Base-by-base conservation (phyloP, 2,113 vertebrate species). In the Oryzias javanicus region DNA sequence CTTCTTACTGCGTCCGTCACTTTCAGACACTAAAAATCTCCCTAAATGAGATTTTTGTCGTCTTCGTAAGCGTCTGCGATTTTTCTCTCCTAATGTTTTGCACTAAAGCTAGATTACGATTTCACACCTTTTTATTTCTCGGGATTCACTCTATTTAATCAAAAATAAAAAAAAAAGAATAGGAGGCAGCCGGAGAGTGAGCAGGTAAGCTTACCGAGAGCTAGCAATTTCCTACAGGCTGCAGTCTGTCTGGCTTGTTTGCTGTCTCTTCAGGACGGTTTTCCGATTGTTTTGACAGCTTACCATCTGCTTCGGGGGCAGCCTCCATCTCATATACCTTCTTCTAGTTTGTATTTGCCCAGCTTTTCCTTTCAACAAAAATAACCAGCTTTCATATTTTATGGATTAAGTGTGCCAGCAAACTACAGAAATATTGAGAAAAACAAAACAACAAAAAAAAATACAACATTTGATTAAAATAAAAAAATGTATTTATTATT, bases 251-350 rank as follows among this genome's bases (percentile, higher is more conserved):
- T 68, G 67, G 42, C 83, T 78, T 86, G 80, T 75, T 76, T 78
- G 72, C 60, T 0, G 57, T 71, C 72, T 84, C 70, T 47, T 73
- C 78, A 58, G 75, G 67, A 71, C 40, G 59, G 17, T 50, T 47
- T 40, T 76, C 69, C 49, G 20, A 40, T 49, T 49, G 59, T 76
- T 73, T 70, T 83, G 83, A 89, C 82, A 86, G 69, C 64, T 55
- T 6, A 76, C 86, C 86, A 90, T 91, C 89, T 89, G 86, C 85
- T 83, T 79, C 77, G 41, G 55, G 86, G 79, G 63, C 70, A 64
- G 67, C 72, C 69, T 64, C 46, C 56, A 72, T 68, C 78, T 80
- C 67, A 60, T 64, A 81, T 77, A 76, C 70, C 71, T 68, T 76
- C 50, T 51, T 15, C 52, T 27, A 14, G 60, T 73, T 66, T 67